Conservation (phyloP, 2,113 vertebrate species). For the Aspiorhynchus laticeps region DNA sequence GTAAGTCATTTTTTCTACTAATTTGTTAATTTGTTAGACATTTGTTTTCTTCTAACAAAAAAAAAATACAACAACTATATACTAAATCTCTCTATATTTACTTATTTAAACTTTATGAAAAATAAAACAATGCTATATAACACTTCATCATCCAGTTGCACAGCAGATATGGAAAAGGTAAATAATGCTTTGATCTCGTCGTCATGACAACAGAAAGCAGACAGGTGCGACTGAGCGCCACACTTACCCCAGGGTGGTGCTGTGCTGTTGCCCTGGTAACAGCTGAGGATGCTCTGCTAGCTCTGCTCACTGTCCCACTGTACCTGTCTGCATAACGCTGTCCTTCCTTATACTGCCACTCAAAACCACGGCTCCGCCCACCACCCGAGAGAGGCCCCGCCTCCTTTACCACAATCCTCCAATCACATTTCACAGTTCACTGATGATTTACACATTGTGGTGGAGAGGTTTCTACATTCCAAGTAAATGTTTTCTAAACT, state of each 20-base stretch:
- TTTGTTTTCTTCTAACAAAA: not conserved
- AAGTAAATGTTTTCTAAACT: slow-evolving; percentile 9
- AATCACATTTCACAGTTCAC: not conserved
- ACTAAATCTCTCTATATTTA: not conserved
- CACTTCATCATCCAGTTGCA: not conserved
- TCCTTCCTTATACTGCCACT: slow-evolving; percentile 72
- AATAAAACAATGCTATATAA: not conserved
- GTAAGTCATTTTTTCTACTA: not conserved
- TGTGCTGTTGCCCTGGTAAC: slow-evolving; percentile 70
- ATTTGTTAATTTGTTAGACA: not conserved
- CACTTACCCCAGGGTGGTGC: slow-evolving; percentile 68
- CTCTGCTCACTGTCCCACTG: slow-evolving; percentile 34
- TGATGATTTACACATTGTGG: slow-evolving; percentile 3
- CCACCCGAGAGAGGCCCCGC: slow-evolving; percentile 35
- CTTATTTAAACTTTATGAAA: not conserved
- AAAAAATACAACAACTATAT: not conserved
- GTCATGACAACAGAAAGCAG: slow-evolving; percentile 2
- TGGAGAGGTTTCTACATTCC: not conserved
- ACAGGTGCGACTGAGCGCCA: not conserved
- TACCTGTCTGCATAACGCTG: slow-evolving; percentile 61
- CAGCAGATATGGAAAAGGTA: not conserved
- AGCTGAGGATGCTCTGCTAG: slow-evolving; percentile 61
- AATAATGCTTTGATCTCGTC: not conserved
- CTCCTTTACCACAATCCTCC: slow-evolving; percentile 30
- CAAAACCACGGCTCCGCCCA: slow-evolving; percentile 54